A percentile compares a stretch with the other conserved stretches of the same genome.
Conservation (phyloP, 2,888 invertebrate species). For the Drosophila monieri region DNA sequence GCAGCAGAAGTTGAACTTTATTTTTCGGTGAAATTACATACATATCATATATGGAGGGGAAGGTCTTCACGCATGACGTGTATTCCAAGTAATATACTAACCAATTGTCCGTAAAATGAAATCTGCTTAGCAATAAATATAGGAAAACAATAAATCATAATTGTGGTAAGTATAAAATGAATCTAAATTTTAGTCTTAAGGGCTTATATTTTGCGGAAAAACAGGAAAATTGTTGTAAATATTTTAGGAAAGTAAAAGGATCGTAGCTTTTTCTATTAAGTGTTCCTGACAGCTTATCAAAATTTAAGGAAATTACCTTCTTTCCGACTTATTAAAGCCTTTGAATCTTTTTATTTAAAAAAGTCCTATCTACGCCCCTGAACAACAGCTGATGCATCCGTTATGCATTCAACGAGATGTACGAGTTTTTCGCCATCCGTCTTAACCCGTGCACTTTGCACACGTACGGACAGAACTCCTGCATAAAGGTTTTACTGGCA, state of each 20-base stretch:
- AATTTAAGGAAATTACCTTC: too few relatives aligned
- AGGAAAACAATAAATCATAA: slow-evolving; percentile 29
- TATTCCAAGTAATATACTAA: slow-evolving; percentile 52
- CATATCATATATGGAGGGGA: slow-evolving; percentile 18
- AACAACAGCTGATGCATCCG: slow-evolving; percentile 29
- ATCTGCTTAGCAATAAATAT: slow-evolving; percentile 23
- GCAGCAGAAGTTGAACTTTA: slow-evolving; percentile 54
- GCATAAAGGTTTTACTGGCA: slow-evolving; percentile 28
- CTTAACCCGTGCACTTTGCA: slow-evolving; percentile 49
- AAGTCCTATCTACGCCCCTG: not conserved
- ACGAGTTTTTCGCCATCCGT: slow-evolving; percentile 21
- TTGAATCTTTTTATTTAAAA: not conserved
- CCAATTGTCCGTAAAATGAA: slow-evolving; percentile 64
- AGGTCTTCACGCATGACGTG: slow-evolving; percentile 7
- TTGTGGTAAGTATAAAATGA: not conserved
- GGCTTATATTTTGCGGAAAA: not conserved
- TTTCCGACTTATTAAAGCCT: too few relatives aligned
- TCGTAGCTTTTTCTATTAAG: too few relatives aligned
- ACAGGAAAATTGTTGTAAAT: not conserved
- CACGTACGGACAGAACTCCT: slow-evolving; percentile 7
- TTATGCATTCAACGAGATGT: slow-evolving; percentile 20
- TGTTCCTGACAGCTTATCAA: too few relatives aligned
- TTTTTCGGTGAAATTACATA: slow-evolving; percentile 35
- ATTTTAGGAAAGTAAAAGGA: not conserved
- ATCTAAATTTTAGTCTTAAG: not conserved